Evolutionary conservation across 1,140 invertebrate species (phyloP).

Genomic region (Drosophila lacertosa): DNA sequence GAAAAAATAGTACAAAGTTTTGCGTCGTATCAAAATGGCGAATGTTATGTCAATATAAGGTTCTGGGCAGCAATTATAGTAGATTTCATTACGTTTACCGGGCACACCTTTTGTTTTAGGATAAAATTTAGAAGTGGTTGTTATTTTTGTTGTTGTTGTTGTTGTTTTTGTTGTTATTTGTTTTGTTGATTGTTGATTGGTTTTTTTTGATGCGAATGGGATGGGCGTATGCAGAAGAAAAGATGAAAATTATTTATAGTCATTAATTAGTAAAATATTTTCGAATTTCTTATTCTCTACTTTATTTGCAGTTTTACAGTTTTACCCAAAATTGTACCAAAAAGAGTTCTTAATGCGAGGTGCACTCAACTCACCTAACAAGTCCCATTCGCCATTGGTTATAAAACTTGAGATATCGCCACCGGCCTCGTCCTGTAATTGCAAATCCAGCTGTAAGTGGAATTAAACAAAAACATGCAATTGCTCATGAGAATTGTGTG

Average conservation of each 20-base stretch:
- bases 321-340: background rate
- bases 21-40: slow-evolving; percentile 97
- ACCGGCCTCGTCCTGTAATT: slow-evolving; percentile 93
- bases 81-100: slow-evolving; percentile 95
- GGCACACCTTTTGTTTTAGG: slow-evolving; percentile 90
- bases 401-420: slow-evolving; percentile 98
- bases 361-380: slow-evolving; percentile 91
- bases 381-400: slow-evolving; percentile 99
- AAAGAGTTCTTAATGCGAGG: background rate
- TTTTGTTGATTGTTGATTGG: background rate
- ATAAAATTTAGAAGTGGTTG: slow-evolving; percentile 35
- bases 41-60: slow-evolving; percentile 99
- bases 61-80: slow-evolving; percentile 97
- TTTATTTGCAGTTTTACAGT: slow-evolving; percentile 6
- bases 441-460: slow-evolving; percentile 93
- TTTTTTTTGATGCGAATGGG: slow-evolving; percentile 10
- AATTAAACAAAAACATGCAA: slow-evolving; percentile 14
- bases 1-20: slow-evolving; percentile 99
- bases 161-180: slow-evolving; percentile 3
- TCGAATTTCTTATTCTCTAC: background rate
- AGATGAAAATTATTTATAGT: slow-evolving; percentile 41
- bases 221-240: slow-evolving; percentile 44
- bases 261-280: slow-evolving; percentile 35
- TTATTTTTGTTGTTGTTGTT: slow-evolving; percentile 26
- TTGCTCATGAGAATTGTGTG: slow-evolving; percentile 5